Evolutionary conservation across 2,888 invertebrate genomes (phyloP).

Genomic region (Spialia ferax): DNA sequence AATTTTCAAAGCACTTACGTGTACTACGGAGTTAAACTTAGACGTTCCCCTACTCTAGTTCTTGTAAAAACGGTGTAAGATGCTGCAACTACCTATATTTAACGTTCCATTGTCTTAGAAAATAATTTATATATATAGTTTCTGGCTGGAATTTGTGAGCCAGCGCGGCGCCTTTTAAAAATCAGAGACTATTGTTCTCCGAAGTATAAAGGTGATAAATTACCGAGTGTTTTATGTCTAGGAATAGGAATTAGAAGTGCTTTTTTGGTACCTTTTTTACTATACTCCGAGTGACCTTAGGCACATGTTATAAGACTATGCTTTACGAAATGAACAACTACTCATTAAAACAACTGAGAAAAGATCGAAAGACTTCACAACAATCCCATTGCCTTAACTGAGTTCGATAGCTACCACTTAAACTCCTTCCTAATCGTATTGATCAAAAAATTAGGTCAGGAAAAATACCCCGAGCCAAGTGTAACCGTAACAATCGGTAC

Average conservation of each 20-base stretch:
- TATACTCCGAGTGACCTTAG: too few species aligned
- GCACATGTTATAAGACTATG: too few species aligned
- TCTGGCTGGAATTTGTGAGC: too few species aligned
- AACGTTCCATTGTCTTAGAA: too few species aligned
- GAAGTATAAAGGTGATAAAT: too few species aligned
- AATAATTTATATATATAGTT: too few species aligned
- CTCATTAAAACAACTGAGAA: neutral
- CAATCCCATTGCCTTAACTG: neutral
- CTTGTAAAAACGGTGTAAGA: neutral
- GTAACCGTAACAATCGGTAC: conserved; percentile 4
- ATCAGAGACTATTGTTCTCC: too few species aligned
- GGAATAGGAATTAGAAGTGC: too few species aligned
- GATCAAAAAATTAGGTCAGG: neutral
- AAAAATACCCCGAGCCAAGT: neutral
- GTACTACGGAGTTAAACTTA: conserved; percentile 2
- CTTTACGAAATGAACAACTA: too few species aligned
- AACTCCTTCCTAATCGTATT: neutral
- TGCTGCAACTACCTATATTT: neutral
- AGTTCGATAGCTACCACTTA: neutral
- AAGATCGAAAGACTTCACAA: neutral
- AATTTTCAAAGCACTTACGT: neutral
- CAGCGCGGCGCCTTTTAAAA: too few species aligned
- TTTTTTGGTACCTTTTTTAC: too few species aligned
- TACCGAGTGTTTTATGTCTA: too few species aligned
- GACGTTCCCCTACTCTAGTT: neutral